A percentile compares a stretch with the other conserved stretches of the same genome.
Evolutionary conservation across 2,888 invertebrate genomes (phyloP).

Genomic region (Notodonta dromedarius): DNA sequence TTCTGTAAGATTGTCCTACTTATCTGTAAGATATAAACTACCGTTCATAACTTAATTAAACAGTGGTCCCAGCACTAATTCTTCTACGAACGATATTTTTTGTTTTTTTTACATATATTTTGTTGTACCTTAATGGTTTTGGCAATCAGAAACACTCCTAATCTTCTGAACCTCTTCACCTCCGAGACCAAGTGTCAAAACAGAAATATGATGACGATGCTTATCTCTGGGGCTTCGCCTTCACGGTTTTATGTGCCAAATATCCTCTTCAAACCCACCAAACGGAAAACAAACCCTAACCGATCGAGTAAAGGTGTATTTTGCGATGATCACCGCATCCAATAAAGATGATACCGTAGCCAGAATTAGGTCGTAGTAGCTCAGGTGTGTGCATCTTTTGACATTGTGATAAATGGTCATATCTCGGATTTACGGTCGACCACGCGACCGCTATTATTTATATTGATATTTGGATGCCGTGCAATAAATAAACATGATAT

Average conservation of each 20-base stretch:
- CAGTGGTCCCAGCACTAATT: too few species aligned
- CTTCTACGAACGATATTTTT: too few species aligned
- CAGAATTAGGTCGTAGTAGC: conserved; percentile 55
- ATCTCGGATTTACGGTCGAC: conserved; percentile 47
- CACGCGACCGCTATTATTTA: conserved; percentile 44
- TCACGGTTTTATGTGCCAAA: conserved; percentile 35
- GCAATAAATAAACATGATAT: conserved; percentile 44
- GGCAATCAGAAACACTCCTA: background rate
- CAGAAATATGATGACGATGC: conserved; percentile 62
- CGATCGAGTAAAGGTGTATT: conserved; percentile 15
- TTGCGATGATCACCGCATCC: conserved; percentile 15
- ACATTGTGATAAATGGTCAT: conserved; percentile 60
- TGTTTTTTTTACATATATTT: too few species aligned
- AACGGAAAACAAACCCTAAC: conserved; percentile 32
- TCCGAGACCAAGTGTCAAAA: conserved; percentile 48
- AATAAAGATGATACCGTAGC: conserved; percentile 35
- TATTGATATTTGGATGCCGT: conserved; percentile 44
- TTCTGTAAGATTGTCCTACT: too few species aligned
- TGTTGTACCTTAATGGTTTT: too few species aligned
- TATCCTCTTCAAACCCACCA: conserved; percentile 17
- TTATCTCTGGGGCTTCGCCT: conserved; percentile 48
- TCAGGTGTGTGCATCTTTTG: conserved; percentile 62
- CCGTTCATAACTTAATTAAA: too few species aligned
- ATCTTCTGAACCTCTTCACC: conserved; percentile 23
- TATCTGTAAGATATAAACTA: too few species aligned